A percentile compares a stretch with the other conserved stretches of the same genome.
These are phyloP conservation scores for Darevskia mixta DNA, from an alignment of 2,797 vertebrate species.

Conservation along the genomic window DNA sequence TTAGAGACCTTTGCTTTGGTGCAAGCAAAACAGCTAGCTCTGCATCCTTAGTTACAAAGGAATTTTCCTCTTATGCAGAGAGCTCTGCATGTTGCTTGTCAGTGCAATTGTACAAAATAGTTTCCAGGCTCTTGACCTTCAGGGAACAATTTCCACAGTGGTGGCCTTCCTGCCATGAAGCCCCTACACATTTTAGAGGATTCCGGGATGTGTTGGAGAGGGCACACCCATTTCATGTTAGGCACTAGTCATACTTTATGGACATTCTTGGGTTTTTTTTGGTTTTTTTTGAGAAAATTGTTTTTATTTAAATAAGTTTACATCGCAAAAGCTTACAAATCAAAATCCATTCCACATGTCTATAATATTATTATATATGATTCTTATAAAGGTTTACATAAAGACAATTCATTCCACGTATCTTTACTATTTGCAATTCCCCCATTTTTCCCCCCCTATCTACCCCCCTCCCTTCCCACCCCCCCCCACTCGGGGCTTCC, in stretches of 20 bases:
- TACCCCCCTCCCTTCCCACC: no score
- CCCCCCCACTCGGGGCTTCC: no score
- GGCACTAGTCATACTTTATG: not conserved
- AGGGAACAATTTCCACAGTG: not conserved
- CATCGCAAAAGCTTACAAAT: no score
- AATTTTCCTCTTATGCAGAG: not conserved
- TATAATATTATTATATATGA: no score
- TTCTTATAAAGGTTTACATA: no score
- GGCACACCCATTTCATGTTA: not conserved
- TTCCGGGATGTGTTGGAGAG: not conserved
- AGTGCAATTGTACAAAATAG: not conserved
- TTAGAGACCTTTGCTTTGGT: not conserved
- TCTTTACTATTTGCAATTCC: no score
- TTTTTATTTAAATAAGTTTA: no score
- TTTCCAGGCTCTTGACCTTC: not conserved
- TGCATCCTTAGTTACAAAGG: not conserved
- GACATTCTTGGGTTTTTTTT: not conserved
- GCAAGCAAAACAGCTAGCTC: not conserved
- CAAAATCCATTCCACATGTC: no score
- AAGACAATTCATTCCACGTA: no score
- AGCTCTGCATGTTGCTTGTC: not conserved
- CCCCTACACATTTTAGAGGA: not conserved
- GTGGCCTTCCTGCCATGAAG: not conserved
- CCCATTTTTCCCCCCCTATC: no score
- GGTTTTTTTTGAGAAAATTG: no score